Conservation (phyloP, 2,888 invertebrate species). For the Rhingia campestris region DNA sequence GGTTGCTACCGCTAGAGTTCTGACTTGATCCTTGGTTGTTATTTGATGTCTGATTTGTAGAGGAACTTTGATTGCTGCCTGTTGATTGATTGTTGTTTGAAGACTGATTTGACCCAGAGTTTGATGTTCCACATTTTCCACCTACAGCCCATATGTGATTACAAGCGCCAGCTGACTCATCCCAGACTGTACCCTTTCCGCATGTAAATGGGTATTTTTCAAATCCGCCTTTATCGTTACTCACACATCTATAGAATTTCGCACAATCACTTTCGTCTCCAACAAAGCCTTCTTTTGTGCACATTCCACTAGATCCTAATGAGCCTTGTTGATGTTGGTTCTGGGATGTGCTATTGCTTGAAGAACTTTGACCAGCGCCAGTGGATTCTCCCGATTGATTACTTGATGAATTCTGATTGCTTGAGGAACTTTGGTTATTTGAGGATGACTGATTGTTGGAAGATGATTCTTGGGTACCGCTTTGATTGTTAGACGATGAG, state of each 20-base stretch:
- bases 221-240: constrained; percentile 84
- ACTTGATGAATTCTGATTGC: constrained; percentile 26
- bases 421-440: constrained; percentile 8
- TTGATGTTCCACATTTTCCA: constrained; percentile 59
- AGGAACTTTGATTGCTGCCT: constrained; percentile 50
- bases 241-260: constrained; percentile 86
- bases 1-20: constrained; percentile 35
- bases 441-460: constrained; percentile 38
- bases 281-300: constrained; percentile 80
- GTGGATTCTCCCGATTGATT: constrained; percentile 25
- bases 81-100: constrained; percentile 68
- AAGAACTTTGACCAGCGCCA: constrained; percentile 13
- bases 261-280: constrained; percentile 83
- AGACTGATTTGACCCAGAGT: constrained; percentile 55
- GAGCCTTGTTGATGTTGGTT: constrained; percentile 68
- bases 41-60: constrained; percentile 43
- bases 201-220: constrained; percentile 85
- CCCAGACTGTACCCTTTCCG: constrained; percentile 85
- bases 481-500: constrained; percentile 52
- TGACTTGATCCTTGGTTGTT: constrained; percentile 48
- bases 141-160: constrained; percentile 75
- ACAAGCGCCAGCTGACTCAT: constrained; percentile 79
- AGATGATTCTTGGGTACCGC: constrained; percentile 37
- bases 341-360: constrained; percentile 52
- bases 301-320: constrained; percentile 71